These are phyloP conservation scores for Aromia moschata DNA, from an alignment of 2,888 invertebrate species.

Conservation along the genomic window DNA sequence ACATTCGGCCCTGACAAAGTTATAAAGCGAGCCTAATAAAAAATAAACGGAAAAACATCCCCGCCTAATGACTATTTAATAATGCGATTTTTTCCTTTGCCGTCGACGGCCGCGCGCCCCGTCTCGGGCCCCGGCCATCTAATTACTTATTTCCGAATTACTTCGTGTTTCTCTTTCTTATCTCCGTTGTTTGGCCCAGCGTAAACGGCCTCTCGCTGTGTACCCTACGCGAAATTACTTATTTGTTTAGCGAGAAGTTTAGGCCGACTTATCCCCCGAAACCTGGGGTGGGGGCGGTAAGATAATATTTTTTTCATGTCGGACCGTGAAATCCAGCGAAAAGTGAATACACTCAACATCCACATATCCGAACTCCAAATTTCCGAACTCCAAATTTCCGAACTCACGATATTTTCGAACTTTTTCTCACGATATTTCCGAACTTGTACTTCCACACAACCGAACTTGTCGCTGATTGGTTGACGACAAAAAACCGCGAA, in stretches of 20 bases:
- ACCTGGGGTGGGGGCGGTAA: not conserved
- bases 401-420: too few relatives aligned
- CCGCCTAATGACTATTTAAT: not conserved
- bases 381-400: too few relatives aligned
- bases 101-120: not conserved
- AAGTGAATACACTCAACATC: too few relatives aligned
- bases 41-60: not conserved
- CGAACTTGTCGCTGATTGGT: not conserved
- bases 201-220: not conserved
- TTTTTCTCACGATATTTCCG: too few relatives aligned
- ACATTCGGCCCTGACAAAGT: too few relatives aligned
- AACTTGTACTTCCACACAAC: not conserved
- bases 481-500: too few relatives aligned
- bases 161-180: conserved; percentile 4
- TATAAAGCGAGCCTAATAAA: not conserved
- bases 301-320: not conserved
- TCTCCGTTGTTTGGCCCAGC: not conserved
- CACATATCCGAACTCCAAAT: too few relatives aligned
- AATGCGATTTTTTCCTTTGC: not conserved
- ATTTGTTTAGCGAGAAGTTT: not conserved
- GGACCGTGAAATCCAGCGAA: too few relatives aligned
- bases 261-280: not conserved
- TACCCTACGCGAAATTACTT: not conserved
- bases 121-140: not conserved
- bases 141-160: not conserved